These are phyloP conservation scores for Danio tinwini DNA, from an alignment of 2,797 vertebrate species.

Conservation along the genomic window DNA sequence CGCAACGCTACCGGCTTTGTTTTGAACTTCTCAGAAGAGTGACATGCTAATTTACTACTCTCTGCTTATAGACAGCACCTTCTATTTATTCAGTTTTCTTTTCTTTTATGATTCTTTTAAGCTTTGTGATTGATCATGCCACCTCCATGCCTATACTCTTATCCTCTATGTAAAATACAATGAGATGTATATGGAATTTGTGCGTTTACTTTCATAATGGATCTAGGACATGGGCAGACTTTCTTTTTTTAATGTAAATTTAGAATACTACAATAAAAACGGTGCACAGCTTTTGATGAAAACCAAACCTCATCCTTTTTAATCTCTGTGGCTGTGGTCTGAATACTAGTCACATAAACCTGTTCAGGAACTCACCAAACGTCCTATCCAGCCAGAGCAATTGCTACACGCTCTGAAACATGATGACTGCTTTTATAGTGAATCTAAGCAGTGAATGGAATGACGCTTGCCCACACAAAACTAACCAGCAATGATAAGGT, in stretches of 20 bases:
- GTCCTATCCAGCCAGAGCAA: not conserved
- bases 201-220: slow-evolving; percentile 87
- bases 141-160: slow-evolving; percentile 92
- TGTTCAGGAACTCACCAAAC: not conserved
- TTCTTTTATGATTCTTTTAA: slow-evolving; percentile 71
- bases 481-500: not conserved
- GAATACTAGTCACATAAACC: slow-evolving; percentile 33
- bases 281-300: slow-evolving; percentile 93
- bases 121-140: slow-evolving; percentile 88
- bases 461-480: not conserved
- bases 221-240: slow-evolving; percentile 81
- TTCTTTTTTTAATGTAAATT: slow-evolving; percentile 85
- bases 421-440: not conserved
- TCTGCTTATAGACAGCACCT: slow-evolving; percentile 88
- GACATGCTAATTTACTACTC: slow-evolving; percentile 70
- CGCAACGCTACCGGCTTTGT: slow-evolving; percentile 70
- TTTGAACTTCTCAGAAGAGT: slow-evolving; percentile 64
- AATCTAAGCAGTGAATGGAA: not conserved
- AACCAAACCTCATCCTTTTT: slow-evolving; percentile 68
- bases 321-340: slow-evolving; percentile 71
- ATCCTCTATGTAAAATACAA: slow-evolving; percentile 85
- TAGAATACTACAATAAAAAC: slow-evolving; percentile 90
- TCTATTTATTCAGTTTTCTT: slow-evolving; percentile 90
- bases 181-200: slow-evolving; percentile 85
- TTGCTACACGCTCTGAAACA: not conserved